Evolutionary conservation across 1,140 invertebrate species (phyloP).

Genomic region (Calycopis cecrops): DNA sequence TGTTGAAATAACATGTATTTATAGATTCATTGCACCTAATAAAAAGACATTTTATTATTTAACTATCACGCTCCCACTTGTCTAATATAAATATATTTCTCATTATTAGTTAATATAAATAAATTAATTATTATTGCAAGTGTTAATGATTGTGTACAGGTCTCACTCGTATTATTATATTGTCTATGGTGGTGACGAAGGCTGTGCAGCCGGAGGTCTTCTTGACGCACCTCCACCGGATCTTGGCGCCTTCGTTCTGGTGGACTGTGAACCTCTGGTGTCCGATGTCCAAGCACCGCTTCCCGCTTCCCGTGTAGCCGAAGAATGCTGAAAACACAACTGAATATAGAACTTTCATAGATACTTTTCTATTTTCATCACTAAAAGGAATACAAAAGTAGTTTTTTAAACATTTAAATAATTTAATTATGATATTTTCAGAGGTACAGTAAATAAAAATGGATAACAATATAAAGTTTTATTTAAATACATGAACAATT

Average conservation of each 20-base stretch:
- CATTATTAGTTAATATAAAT: background rate
- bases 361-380: background rate
- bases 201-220: slow-evolving; percentile 48
- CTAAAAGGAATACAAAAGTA: no score
- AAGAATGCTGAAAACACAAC: slow-evolving; percentile 46
- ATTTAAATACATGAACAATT: no score
- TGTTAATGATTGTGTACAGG: slow-evolving; percentile 45
- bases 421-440: no score
- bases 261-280: slow-evolving; percentile 45
- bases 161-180: slow-evolving; percentile 47
- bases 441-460: no score
- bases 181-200: slow-evolving; percentile 54
- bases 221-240: slow-evolving; percentile 53
- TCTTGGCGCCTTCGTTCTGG: slow-evolving; percentile 50
- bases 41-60: no score
- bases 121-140: no score
- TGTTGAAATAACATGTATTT: no score
- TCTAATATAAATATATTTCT: no score
- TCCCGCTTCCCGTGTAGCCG: slow-evolving; percentile 43
- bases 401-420: no score
- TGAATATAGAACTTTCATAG: background rate
- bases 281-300: slow-evolving; percentile 47
- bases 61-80: no score
- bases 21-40: no score
- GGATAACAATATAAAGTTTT: no score